These are phyloP conservation scores for Leptinotarsa lineolata DNA, from an alignment of 1,140 invertebrate species.

Conservation along the genomic window DNA sequence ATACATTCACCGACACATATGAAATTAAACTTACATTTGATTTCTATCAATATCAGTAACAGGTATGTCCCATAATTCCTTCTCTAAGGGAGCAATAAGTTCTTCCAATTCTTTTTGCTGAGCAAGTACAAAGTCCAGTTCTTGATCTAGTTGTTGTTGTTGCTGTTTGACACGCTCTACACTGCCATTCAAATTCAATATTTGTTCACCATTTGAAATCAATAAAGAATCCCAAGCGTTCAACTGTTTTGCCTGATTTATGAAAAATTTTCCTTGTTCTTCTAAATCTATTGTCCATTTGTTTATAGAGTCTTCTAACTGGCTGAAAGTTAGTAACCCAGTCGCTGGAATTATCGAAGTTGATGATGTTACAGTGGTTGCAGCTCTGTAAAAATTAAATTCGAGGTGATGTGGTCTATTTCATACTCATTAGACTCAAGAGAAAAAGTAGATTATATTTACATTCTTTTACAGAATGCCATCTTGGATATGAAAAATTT, in stretches of 20 bases:
- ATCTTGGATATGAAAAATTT: too few species aligned
- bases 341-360: conserved; percentile 58
- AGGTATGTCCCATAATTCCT: conserved; percentile 71
- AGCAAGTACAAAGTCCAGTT: conserved; percentile 90
- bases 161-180: conserved; percentile 86
- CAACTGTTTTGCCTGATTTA: conserved; percentile 91
- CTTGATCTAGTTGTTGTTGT: conserved; percentile 87
- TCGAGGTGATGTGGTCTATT: too few species aligned
- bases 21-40: conserved; percentile 66
- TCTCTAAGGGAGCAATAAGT: conserved; percentile 82
- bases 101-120: conserved; percentile 94
- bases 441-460: too few species aligned
- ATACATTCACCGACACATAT: too few species aligned
- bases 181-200: conserved; percentile 81
- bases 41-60: conserved; percentile 84
- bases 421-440: too few species aligned
- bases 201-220: conserved; percentile 91
- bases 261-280: conserved; percentile 91
- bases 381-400: conserved; percentile 31
- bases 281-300: conserved; percentile 94
- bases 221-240: conserved; percentile 93
- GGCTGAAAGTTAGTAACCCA: conserved; percentile 77
- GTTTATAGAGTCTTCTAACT: conserved; percentile 91
- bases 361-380: conserved; percentile 47
- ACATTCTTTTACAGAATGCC: too few species aligned